phyloP scores from a whole-genome alignment of 1,140 invertebrate genomes.

The Macrotrachela quadricornifera region DNA sequence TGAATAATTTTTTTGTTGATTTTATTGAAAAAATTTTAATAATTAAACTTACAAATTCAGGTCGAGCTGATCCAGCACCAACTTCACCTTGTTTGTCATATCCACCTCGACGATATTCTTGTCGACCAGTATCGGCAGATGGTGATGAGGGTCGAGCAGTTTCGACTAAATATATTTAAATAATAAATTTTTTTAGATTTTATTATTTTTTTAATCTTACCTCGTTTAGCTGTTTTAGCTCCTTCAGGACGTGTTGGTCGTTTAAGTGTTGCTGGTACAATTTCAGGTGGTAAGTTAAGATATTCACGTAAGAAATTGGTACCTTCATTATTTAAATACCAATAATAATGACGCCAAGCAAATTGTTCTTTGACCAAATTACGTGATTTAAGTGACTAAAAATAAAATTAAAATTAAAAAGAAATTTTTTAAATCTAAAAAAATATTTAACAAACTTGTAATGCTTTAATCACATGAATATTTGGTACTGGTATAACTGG shows the following conservation, averaged over 20 bases:
- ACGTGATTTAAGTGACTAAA: slow-evolving; percentile 74
- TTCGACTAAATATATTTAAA: too few species aligned
- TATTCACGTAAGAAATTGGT: slow-evolving; percentile 84
- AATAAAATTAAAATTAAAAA: slow-evolving; percentile 14
- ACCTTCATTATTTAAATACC: slow-evolving; percentile 95
- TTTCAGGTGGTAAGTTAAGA: slow-evolving; percentile 84
- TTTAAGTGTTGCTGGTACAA: slow-evolving; percentile 88
- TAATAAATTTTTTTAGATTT: too few species aligned
- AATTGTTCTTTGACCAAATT: slow-evolving; percentile 95
- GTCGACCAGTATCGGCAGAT: background rate
- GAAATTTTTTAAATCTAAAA: background rate
- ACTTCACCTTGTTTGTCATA: slow-evolving; percentile 8
- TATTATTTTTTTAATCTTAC: too few species aligned
- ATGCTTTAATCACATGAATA: slow-evolving; percentile 90
- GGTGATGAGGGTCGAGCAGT: background rate
- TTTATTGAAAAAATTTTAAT: too few species aligned
- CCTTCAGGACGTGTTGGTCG: slow-evolving; percentile 34
- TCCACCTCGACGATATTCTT: slow-evolving; percentile 3
- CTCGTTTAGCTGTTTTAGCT: too few species aligned
- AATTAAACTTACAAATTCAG: too few species aligned
- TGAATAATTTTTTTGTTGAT: too few species aligned
- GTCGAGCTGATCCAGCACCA: background rate
- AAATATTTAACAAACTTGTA: slow-evolving; percentile 39
- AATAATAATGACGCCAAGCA: slow-evolving; percentile 97
- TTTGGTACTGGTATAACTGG: slow-evolving; percentile 80